These are phyloP conservation scores for Chiroxiphia lanceolata DNA, from an alignment of 2,797 vertebrate genomes.

Conservation along the genomic window DNA sequence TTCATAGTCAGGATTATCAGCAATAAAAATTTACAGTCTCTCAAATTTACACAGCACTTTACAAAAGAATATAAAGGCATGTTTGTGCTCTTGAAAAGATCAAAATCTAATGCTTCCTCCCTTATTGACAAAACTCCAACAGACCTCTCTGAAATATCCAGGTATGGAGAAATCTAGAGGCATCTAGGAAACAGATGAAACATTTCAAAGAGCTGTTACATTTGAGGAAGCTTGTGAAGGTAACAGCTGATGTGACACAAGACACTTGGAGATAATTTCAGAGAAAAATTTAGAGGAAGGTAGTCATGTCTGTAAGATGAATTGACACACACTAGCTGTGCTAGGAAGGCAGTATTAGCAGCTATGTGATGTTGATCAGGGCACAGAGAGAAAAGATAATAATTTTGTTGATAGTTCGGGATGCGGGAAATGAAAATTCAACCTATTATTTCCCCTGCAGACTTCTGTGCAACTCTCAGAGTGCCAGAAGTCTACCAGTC, in stretches of 20 bases:
- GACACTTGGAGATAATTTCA: neutral
- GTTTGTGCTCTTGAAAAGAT: constrained; percentile 21
- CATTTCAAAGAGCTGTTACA: neutral
- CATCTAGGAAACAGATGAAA: neutral
- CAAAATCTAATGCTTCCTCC: neutral
- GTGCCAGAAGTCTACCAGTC: neutral
- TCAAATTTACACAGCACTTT: neutral
- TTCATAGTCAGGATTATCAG: constrained; percentile 19
- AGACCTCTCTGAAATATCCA: neutral
- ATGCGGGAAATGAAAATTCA: neutral
- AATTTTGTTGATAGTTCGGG: neutral
- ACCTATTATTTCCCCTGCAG: neutral
- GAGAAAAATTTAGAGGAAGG: neutral
- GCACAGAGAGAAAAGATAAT: neutral
- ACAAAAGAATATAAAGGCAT: neutral
- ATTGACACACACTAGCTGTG: neutral
- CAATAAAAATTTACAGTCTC: constrained; percentile 4
- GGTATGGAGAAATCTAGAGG: neutral
- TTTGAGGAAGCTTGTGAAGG: neutral
- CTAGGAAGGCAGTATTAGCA: neutral
- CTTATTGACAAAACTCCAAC: constrained; percentile 3
- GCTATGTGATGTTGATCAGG: neutral
- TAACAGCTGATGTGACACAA: neutral
- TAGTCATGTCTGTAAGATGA: neutral
- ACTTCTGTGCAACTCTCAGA: neutral